Base-by-base conservation (phyloP, 2,797 vertebrate genomes). In the Falco naumanni region DNA sequence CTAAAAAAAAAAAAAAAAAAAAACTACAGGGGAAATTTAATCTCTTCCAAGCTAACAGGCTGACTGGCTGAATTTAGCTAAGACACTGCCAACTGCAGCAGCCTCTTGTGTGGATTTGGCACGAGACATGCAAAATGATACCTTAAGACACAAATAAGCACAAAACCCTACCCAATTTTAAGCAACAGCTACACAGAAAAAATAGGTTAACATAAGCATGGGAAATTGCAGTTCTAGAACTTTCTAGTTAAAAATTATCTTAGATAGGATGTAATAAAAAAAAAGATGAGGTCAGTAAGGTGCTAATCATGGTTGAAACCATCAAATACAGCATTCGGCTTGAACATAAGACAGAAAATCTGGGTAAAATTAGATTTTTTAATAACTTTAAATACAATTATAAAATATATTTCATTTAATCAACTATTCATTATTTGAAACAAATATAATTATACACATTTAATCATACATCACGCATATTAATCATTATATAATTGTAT, bases 311-410 rank as follows among this genome's bases (percentile, higher is more conserved):
- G 16, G 29, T 22, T 50, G 69, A 80, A 84, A 70, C 34, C 24
- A 66, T 14, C 9, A 50, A 83, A 77, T 22, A 66, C 2, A 63
- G 11, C 24, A 79, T 25, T 51, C 65, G 19, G 17, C 1, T 56
- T 56, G 37, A 80, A 77, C 14, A 47, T 10, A 18, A 51, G 11
- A 51, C 12, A 61, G 26, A 70, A 90, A 88, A 89, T 1, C 7
- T 12, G 2, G 1, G 8, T 31, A 77, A 74, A 89, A 37, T 0
- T 10, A 2, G 1, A 7, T 20, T 33, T 57, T 65, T 5, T 2
- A 1, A 6, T 17, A 59, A 24, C 7, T 20, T 76, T 16, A 18
- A 45, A 45, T 45, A 45, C 43, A 45, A 17, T 45, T 45, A 9
- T 45, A 45, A 45, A 45, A 18, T 45, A 19, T 45, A 19, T 18